Base-by-base conservation (phyloP, 2,888 invertebrate species). In the Tholera decimalis region DNA sequence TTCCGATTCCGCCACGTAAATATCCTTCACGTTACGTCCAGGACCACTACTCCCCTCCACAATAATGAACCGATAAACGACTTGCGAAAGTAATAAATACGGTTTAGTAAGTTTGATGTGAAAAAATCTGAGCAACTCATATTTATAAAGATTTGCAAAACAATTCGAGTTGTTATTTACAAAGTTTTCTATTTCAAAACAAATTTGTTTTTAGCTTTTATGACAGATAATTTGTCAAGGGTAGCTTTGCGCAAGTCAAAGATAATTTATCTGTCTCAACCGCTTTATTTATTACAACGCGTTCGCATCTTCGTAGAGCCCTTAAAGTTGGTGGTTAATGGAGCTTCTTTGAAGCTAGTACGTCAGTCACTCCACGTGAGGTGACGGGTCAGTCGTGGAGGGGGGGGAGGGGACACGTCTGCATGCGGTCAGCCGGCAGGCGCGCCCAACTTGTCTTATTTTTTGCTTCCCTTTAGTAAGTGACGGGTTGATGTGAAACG, bases 181-280 rank as follows among this genome's bases (percentile, higher is more conserved):
- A 87, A 92, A 91, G 91, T 93, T 92, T 91, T 88, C 88, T 88
- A 90, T 90, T 92, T 91, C 89, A 83, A 88, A 90, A 91, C 90
- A 92, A 94, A 92, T 93, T 93, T 93, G 92, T 92, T 93, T 94
- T 93, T 91, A 91, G 91, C 91, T 91, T 91, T 92, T 94, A 93
- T 93, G 94, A 93, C 93, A 92, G 92, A 92, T 91, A 93, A 94
- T 95, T 94, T 94, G 93, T 95, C 93, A 93, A 88, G 89, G 89
- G 91, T 91, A 88, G 90, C 92, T 91, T 89, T 91, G 91, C 88
- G 89, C 90, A 88, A 95, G 93, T 93, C 94, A 93, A 94, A 94
- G 92, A 93, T 94, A 94, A 95, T 94, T 94, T 94, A 94, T 95
- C 93, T 94, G 93, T 94, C 94, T 94, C 93, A 89, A 91, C 89